Conservation (phyloP, 2,888 invertebrate genomes). For the Callinectes sapidus region DNA sequence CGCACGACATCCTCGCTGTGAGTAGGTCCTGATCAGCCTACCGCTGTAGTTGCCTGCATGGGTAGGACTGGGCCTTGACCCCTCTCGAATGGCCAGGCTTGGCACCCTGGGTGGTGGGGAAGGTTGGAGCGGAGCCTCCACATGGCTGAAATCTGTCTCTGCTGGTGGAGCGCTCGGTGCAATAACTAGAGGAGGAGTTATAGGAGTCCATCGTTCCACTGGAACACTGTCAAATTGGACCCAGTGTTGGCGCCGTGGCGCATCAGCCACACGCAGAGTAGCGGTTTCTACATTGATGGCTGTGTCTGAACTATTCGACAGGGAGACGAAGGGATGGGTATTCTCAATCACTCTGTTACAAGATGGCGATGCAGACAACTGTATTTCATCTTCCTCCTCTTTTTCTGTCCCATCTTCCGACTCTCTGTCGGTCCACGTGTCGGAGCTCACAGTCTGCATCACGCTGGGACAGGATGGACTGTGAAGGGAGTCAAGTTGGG, state of each 20-base stretch:
- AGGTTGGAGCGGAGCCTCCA: background rate
- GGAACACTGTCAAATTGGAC: slow-evolving; percentile 45
- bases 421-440: background rate
- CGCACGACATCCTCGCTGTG: slow-evolving; percentile 53
- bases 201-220: background rate
- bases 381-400: background rate
- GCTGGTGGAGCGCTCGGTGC: background rate
- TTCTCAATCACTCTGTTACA: background rate
- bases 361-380: background rate
- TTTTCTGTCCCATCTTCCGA: background rate
- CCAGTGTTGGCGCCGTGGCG: slow-evolving; percentile 35
- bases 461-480: background rate
- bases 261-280: background rate
- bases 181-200: background rate
- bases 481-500: background rate
- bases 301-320: background rate
- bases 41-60: slow-evolving; percentile 27
- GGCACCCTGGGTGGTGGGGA: background rate
- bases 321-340: background rate
- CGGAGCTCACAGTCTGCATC: background rate
- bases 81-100: background rate
- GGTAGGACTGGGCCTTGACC: background rate
- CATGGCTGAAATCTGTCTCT: background rate
- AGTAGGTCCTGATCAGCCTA: slow-evolving; percentile 47
- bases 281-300: background rate